Evolutionary conservation across 1,140 invertebrate species (phyloP), one percentile per base, ranked within the genome.

Genomic region (Zaprionus vittiger): DNA sequence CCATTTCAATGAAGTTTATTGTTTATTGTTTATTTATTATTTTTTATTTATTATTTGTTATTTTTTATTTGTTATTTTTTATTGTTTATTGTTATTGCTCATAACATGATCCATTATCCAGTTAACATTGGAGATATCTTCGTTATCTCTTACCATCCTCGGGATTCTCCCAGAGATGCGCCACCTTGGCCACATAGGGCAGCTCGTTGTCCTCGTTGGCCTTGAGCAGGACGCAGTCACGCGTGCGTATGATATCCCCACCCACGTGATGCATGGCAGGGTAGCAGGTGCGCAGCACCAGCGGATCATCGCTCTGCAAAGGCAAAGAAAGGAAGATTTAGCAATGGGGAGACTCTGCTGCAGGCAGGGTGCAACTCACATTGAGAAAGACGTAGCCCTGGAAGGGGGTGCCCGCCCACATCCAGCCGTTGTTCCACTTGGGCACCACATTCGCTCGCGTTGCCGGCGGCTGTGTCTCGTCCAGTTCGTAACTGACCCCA

Each of bases 171-270:
- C 98, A 99, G 5, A 99, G 94, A 55, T 97, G 96, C 26, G 97
- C 96, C 69, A 99, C 97, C 94, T 99, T 98, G 28, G 98, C 98
- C 62, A 99, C 97, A 93, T 96, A 99, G 20, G 98, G 98, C 76
- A 99, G 94, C 92, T 99, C 98, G 68, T 95, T 97, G 77, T 95
- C 94, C 81, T 94, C 95, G 79, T 97, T 96, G 81, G 97, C 98
- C 84, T 97, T 96, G 64, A 98, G 93, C 63, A 98, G 93, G 56
- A 99, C 97, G 93, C 98, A 99, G 93, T 99, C 98, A 66, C 96
- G 94, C 9, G 97, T 96, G 91, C 95, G 93, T 61, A 99, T 96
- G 31, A 97, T 94, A 93, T 99, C 98, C 6, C 97, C 96, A 80
- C 95, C 95, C 17, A 94, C 94, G 93, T 99, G 98, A 67, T 94